Conservation (phyloP, 92 coral and sea anemone species). For the Plumapathes pennacea region DNA sequence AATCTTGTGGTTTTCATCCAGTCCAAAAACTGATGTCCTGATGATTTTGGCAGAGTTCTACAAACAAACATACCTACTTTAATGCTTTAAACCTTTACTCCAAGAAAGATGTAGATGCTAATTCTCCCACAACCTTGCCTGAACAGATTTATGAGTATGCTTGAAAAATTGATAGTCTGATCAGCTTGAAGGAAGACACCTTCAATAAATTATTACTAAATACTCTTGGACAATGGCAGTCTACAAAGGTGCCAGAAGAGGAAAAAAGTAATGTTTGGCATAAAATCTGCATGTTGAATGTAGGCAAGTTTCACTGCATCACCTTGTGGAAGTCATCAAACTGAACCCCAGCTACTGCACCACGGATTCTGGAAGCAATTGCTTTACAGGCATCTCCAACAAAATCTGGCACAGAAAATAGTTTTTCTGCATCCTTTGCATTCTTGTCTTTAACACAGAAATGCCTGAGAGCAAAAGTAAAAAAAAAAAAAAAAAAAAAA, state of each 20-base stretch:
- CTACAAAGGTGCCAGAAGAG: no score
- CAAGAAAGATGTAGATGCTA: no score
- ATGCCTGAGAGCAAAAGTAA: constrained; percentile 57
- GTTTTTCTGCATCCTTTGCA: constrained; percentile 84
- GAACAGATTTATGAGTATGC: no score
- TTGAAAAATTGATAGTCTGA: no score
- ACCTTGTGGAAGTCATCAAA: constrained; percentile 99
- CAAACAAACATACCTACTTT: no score
- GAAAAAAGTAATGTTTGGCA: no score
- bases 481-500: background rate
- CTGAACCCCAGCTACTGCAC: constrained; percentile 99
- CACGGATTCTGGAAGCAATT: constrained; percentile 96
- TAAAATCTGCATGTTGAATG: no score
- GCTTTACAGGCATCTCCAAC: constrained; percentile 99
- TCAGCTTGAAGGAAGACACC: no score
- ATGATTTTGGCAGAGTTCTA: constrained; percentile 99
- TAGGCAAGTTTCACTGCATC: background rate
- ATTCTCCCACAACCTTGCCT: no score
- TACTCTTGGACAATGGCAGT: no score
- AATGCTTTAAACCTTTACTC: no score
- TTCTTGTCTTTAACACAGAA: constrained; percentile 85
- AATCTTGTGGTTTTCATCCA: constrained; percentile 93
- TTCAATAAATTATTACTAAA: background rate
- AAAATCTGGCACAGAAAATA: constrained; percentile 98
- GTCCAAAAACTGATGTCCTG: constrained; percentile 94